Conservation (phyloP, 2,888 invertebrate genomes). For the Eristalinus sepulchralis region DNA sequence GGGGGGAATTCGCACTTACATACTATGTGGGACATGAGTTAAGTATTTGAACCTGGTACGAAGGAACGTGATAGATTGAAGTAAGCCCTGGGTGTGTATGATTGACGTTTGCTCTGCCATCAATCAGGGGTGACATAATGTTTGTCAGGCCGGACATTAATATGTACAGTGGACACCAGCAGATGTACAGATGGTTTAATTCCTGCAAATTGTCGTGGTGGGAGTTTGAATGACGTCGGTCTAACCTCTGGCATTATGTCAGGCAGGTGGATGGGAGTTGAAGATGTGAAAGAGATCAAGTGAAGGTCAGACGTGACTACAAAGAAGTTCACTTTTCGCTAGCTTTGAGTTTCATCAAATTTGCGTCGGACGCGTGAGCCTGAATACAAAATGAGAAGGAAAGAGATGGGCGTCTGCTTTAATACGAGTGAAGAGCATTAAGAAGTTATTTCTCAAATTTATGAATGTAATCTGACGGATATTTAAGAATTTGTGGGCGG, state of each 20-base stretch:
- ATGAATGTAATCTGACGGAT: too few relatives aligned
- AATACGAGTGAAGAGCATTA: too few relatives aligned
- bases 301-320: background rate
- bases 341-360: background rate
- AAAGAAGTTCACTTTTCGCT: background rate
- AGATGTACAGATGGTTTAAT: background rate
- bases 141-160: background rate
- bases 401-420: background rate
- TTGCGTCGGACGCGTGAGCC: background rate
- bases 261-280: background rate
- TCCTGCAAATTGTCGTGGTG: background rate
- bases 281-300: background rate
- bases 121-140: background rate
- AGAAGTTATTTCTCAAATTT: too few relatives aligned
- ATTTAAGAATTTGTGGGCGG: too few relatives aligned
- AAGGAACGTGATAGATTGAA: background rate
- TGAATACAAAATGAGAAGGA: background rate
- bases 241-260: background rate
- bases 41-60: background rate
- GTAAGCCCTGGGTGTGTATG: background rate
- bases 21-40: background rate
- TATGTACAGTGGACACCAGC: background rate
- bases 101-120: background rate
- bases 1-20: constrained; percentile 3
- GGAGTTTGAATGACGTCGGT: background rate